These are phyloP conservation scores for Hydrolagus affinis DNA, from an alignment of 2,113 vertebrate species.

Conservation along the genomic window DNA sequence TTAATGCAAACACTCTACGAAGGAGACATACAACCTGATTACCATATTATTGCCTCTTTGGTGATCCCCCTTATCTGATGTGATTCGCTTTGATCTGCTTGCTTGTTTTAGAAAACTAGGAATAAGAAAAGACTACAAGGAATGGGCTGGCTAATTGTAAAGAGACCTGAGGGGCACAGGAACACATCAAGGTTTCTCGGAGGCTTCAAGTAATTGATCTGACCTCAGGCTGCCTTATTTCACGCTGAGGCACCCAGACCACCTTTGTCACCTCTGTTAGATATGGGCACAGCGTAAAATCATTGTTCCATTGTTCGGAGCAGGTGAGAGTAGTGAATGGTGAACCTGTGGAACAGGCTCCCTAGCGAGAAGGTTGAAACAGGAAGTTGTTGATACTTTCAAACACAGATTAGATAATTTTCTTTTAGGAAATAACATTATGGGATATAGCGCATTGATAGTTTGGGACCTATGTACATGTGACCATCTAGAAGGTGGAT, in stretches of 20 bases:
- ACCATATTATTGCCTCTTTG: constrained; percentile 1
- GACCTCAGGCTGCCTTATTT: neutral
- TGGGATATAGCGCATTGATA: no score
- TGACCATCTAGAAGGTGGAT: no score
- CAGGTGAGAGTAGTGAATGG: neutral
- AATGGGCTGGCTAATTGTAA: constrained; percentile 26
- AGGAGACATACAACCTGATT: constrained; percentile 36
- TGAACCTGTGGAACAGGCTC: no score
- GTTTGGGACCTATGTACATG: no score
- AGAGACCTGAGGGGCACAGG: constrained; percentile 25
- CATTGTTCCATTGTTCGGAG: constrained; percentile 26
- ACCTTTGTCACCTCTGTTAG: constrained; percentile 21
- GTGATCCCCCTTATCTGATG: constrained; percentile 36
- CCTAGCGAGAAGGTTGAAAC: no score
- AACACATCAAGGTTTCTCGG: constrained; percentile 32
- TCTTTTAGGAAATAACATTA: no score
- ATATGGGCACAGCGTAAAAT: neutral
- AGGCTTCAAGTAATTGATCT: constrained; percentile 28
- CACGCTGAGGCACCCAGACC: neutral
- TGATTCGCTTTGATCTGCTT: constrained; percentile 39
- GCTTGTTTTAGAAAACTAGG: constrained; percentile 24
- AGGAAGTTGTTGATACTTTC: no score
- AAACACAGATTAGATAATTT: no score
- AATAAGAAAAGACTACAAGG: constrained; percentile 34
- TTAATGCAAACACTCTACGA: constrained; percentile 35